These are phyloP conservation scores for Eledone cirrhosa DNA, from an alignment of 2,888 invertebrate genomes.

Conservation along the genomic window DNA sequence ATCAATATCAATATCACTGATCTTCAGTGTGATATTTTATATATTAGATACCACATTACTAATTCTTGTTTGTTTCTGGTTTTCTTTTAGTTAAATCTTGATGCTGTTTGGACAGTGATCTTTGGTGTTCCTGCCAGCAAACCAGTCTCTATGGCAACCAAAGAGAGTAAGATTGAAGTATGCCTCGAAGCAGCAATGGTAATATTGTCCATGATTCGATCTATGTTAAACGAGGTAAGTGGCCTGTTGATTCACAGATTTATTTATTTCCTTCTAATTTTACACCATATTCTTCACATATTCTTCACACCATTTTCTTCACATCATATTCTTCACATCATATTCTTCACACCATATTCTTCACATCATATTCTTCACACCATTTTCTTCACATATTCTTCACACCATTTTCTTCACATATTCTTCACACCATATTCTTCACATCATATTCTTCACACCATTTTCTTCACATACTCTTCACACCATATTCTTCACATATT, in stretches of 20 bases:
- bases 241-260: too few relatives aligned
- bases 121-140: conserved; percentile 78
- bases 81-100: conserved; percentile 72
- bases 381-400: background rate
- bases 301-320: background rate
- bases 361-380: background rate
- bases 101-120: conserved; percentile 93
- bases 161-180: conserved; percentile 69
- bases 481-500: too few relatives aligned
- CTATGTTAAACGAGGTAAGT: conserved; percentile 70
- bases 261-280: too few relatives aligned
- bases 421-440: background rate
- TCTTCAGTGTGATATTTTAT: too few relatives aligned
- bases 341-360: too few relatives aligned
- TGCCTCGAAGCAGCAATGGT: conserved; percentile 93
- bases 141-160: conserved; percentile 64
- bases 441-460: too few relatives aligned
- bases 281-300: too few relatives aligned
- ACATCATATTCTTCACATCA: background rate
- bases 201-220: conserved; percentile 84
- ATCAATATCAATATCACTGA: too few relatives aligned
- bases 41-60: background rate
- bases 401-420: too few relatives aligned
- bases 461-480: too few relatives aligned
- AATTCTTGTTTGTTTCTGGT: background rate